Base-by-base conservation (phyloP, 2,113 vertebrate species). In the Halichoeres trimaculatus region DNA sequence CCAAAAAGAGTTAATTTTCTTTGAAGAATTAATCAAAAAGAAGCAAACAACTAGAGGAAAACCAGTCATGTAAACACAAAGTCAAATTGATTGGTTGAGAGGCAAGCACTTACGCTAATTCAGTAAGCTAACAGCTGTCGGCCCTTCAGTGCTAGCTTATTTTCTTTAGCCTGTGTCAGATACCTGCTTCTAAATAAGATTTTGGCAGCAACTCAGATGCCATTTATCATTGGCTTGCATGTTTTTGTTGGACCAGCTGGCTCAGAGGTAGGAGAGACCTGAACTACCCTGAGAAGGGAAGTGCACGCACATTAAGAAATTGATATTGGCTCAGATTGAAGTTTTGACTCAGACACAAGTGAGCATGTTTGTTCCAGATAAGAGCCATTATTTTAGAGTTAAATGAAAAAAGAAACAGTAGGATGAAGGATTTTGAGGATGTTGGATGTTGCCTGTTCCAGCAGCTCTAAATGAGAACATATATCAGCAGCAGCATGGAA, bases 281-380 rank as follows among this genome's bases (percentile, higher is more conserved):
- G 23, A n/a, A 62, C 43, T 63, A 35, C 10, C 48, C 50, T 38
- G 62, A 57, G 56, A 72, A 26, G 70, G 83, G 80, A 85, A 85
- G 81, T 72, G 34, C 41, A 9, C 52, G 43, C 22, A 53, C 68
- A 59, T 75, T 79, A 81, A 61, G 61, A 76, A 81, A 72, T 79
- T 47, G 63, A 38, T 77, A 61, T 79, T 83, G 83, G 77, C 76
- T 74, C 54, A 1, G 76, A 54, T 8, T 56, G 53, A 40, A 69
- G 63, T 61, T 41, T 36, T 56, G 57, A 80, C 58, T 78, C 12
- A n/a, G 47, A 22, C 34, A 24, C 43, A 70, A 81, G 36, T 60
- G 63, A 74, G 48, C 52, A 43, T 90, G 88, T 89, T 82, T 80
- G 57, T 68, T 74, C 41, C 64, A 78, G 83, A 90, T 91, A 90